Conservation (phyloP, 2,113 vertebrate genomes). For the Hippocampus barbouri region DNA sequence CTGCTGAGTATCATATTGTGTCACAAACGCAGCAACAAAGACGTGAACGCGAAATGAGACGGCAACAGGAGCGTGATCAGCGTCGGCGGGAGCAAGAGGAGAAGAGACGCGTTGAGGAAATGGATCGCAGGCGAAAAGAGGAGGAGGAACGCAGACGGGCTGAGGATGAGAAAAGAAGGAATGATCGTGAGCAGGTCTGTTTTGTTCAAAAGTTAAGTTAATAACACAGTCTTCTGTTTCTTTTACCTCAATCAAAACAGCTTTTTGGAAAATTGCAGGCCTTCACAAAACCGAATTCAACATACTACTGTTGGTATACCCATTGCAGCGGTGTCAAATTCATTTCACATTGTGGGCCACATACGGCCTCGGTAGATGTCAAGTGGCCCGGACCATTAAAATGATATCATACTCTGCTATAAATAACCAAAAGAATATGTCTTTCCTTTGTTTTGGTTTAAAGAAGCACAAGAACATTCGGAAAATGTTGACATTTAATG, state of each 20-base stretch:
- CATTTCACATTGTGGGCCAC: too few species aligned
- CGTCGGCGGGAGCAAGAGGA: slow-evolving; percentile 92
- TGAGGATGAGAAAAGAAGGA: slow-evolving; percentile 93
- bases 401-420: too few species aligned
- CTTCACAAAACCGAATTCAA: not conserved
- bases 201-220: not conserved
- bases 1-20: not conserved
- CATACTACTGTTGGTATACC: not conserved
- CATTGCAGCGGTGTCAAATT: too few species aligned
- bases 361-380: too few species aligned
- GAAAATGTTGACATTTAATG: too few species aligned
- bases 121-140: slow-evolving; percentile 92
- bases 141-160: slow-evolving; percentile 93
- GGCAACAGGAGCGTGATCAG: slow-evolving; percentile 96
- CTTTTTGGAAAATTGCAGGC: not conserved
- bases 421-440: too few species aligned
- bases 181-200: slow-evolving; percentile 92
- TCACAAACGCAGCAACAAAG: slow-evolving; percentile 84
- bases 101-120: slow-evolving; percentile 88
- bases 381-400: too few species aligned
- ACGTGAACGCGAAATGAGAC: slow-evolving; percentile 91
- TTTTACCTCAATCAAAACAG: not conserved
- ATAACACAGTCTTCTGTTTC: not conserved
- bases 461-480: too few species aligned
- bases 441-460: too few species aligned